phyloP scores from a whole-genome alignment of 2,797 vertebrate genomes.

The Mus minutoides region DNA sequence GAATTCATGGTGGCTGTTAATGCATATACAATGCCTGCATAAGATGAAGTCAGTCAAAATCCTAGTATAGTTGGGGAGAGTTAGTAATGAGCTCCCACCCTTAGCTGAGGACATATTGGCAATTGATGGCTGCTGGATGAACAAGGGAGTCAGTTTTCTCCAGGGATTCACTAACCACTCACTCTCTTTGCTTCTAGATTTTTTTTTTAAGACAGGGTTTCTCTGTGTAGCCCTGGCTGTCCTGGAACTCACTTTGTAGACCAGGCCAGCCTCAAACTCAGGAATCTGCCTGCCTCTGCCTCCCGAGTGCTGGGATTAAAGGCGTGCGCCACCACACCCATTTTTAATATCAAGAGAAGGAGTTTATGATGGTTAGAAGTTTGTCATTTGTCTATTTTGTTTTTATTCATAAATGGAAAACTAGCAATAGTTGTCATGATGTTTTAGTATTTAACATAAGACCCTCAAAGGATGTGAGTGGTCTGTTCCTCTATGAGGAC shows the following conservation, averaged over 20 bases:
- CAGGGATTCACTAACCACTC: background rate
- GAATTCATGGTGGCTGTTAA: background rate
- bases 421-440: background rate
- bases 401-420: constrained; percentile 21
- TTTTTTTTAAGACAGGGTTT: no score
- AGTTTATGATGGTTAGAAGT: background rate
- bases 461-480: background rate
- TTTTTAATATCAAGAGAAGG: background rate
- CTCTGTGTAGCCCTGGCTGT: no score
- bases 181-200: background rate
- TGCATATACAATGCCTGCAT: background rate
- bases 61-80: background rate
- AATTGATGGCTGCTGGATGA: background rate
- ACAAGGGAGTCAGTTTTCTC: background rate
- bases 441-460: background rate
- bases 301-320: no score
- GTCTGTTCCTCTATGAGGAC: background rate
- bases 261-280: no score
- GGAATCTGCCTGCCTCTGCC: no score
- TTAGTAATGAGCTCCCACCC: background rate
- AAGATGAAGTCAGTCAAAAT: background rate
- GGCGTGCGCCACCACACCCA: no score
- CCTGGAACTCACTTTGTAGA: no score
- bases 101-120: background rate
- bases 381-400: constrained; percentile 53